These are phyloP conservation scores for Penaeus monodon DNA, from an alignment of 2,888 invertebrate species.

Conservation along the genomic window DNA sequence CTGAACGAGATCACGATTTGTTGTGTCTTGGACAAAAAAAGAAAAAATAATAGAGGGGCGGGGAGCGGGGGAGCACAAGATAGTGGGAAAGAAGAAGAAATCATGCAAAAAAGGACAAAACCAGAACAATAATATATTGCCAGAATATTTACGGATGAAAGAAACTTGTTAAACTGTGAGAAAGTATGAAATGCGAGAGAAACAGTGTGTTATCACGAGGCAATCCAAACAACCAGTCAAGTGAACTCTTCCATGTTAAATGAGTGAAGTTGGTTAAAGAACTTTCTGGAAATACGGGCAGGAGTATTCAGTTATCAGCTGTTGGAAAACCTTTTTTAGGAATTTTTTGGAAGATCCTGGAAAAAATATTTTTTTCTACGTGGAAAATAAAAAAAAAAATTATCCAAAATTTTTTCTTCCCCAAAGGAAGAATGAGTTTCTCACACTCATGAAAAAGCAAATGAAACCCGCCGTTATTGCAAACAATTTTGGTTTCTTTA, in stretches of 20 bases:
- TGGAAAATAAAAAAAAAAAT: conserved; percentile 10
- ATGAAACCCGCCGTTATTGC: conserved; percentile 22
- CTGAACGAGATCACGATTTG: conserved; percentile 22
- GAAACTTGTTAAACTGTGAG: too few relatives aligned
- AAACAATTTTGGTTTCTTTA: too few relatives aligned
- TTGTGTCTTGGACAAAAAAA: conserved; percentile 25
- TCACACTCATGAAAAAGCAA: conserved; percentile 49
- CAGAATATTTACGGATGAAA: too few relatives aligned
- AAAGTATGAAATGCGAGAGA: too few relatives aligned
- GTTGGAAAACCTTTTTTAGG: too few relatives aligned
- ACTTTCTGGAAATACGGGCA: neutral
- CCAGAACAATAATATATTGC: neutral
- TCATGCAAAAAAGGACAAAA: neutral
- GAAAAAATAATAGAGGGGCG: neutral
- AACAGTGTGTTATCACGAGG: neutral
- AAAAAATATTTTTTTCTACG: too few relatives aligned
- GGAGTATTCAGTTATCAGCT: neutral
- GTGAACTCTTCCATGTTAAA: neutral
- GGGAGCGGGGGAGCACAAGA: neutral
- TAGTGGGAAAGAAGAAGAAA: conserved; percentile 1
- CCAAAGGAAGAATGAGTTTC: conserved; percentile 14
- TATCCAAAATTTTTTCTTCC: conserved; percentile 1
- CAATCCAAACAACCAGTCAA: conserved; percentile 40
- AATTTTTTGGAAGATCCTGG: too few relatives aligned
- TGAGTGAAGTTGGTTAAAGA: conserved; percentile 11